These are phyloP conservation scores for Basileuterus tristriatus DNA, from an alignment of 2,797 vertebrate species.

Conservation along the genomic window DNA sequence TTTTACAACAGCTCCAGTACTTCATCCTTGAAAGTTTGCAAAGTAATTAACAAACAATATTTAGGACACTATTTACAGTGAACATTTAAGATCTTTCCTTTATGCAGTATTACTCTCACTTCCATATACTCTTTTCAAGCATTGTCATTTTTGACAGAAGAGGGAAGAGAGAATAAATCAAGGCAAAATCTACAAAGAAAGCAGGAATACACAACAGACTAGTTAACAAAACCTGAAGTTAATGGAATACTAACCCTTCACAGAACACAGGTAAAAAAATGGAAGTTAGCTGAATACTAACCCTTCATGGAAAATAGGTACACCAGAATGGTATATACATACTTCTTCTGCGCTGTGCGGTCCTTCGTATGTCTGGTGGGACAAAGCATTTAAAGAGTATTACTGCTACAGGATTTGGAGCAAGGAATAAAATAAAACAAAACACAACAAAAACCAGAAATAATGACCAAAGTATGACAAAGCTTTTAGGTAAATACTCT, in stretches of 20 bases:
- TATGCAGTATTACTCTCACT: background rate
- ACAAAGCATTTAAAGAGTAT: background rate
- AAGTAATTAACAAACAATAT: constrained; percentile 29
- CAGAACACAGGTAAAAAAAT: constrained; percentile 76
- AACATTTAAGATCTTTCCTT: background rate
- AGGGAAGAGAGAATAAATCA: background rate
- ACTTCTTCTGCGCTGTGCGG: constrained; percentile 83
- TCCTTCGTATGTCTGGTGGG: constrained; percentile 66
- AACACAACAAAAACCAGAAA: background rate
- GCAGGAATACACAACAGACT: background rate
- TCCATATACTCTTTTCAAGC: background rate
- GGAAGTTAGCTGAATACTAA: constrained; percentile 59
- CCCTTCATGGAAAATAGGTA: constrained; percentile 86
- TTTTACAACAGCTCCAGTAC: constrained; percentile 98
- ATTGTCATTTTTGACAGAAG: background rate
- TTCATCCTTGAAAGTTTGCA: constrained; percentile 87
- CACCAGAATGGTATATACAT: constrained; percentile 90
- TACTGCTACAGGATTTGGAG: background rate
- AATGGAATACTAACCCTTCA: constrained; percentile 74
- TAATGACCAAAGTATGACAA: background rate
- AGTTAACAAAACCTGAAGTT: background rate
- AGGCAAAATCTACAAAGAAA: background rate
- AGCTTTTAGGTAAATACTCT: background rate
- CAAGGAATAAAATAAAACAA: background rate
- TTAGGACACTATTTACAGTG: background rate